A percentile compares a stretch with the other conserved stretches of the same genome.
Conservation (phyloP, 2,113 vertebrate genomes). For the Strix uralensis region DNA sequence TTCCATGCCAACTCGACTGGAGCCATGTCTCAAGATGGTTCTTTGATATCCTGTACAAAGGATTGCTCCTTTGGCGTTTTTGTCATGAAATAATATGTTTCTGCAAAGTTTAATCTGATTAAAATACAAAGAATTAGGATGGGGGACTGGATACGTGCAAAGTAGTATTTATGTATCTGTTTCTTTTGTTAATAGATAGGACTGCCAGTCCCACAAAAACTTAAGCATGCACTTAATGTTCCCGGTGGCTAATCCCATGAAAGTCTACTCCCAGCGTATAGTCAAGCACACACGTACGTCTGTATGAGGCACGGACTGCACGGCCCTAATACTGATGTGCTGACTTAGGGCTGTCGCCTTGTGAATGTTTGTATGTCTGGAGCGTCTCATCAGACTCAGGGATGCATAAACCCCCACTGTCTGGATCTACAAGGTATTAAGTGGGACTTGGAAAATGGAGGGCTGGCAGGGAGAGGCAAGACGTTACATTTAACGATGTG, state of each 20-base stretch:
- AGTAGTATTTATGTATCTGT: conserved; percentile 12
- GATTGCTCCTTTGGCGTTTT: neutral
- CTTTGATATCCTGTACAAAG: conserved; percentile 35
- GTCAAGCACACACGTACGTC: neutral
- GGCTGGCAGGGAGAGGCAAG: neutral
- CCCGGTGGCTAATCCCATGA: neutral
- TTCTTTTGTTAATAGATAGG: conserved; percentile 29
- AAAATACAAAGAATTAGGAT: neutral
- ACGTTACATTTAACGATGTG: neutral
- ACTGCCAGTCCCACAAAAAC: conserved; percentile 26
- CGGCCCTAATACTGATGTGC: neutral
- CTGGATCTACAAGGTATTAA: conserved; percentile 1
- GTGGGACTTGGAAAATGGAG: neutral
- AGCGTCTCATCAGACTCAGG: neutral
- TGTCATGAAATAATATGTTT: neutral
- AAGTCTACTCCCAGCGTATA: neutral
- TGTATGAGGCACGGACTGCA: neutral
- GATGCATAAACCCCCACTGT: neutral
- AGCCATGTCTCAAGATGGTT: conserved; percentile 17
- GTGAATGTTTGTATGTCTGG: neutral
- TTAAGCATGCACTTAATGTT: neutral
- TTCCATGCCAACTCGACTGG: neutral
- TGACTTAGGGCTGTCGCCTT: neutral
- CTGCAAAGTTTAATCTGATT: neutral
- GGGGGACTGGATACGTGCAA: neutral